Conservation (phyloP, 2,113 vertebrate species). For the Tringa solitaria region DNA sequence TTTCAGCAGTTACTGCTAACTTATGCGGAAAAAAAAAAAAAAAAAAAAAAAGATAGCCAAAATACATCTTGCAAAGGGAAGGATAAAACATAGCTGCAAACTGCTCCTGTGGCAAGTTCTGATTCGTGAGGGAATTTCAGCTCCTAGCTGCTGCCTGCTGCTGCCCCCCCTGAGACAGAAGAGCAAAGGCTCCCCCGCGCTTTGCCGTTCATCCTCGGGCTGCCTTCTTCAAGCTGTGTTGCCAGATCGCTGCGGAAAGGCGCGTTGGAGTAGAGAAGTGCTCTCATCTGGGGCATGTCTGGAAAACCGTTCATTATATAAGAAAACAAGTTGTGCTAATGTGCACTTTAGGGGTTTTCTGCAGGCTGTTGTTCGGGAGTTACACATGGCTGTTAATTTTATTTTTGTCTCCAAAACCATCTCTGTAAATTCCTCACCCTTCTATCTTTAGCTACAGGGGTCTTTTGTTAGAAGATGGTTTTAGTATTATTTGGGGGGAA, state of each 20-base stretch:
- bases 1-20: background rate
- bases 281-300: slow-evolving; percentile 24
- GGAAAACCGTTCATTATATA: slow-evolving; percentile 33
- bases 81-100: slow-evolving; percentile 2
- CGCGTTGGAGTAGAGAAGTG: background rate
- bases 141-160: background rate
- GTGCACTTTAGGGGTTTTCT: slow-evolving; percentile 39
- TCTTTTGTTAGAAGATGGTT: slow-evolving; percentile 16
- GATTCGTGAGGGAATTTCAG: background rate
- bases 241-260: background rate
- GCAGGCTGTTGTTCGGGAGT: slow-evolving; percentile 54
- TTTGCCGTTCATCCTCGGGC: background rate
- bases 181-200: background rate
- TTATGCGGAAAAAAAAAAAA: background rate
- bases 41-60: background rate
- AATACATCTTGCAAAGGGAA: background rate
- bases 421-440: slow-evolving; percentile 40
- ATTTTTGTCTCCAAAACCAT: slow-evolving; percentile 28
- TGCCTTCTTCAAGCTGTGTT: background rate
- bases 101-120: background rate
- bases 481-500: background rate
- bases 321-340: slow-evolving; percentile 36
- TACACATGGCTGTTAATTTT: slow-evolving; percentile 36
- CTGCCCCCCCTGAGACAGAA: background rate
- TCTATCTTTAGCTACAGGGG: slow-evolving; percentile 18